Percentiles rank a stretch among this genome's conserved stretches.
These are phyloP conservation scores for Ascidia mentula DNA, from an alignment of 23 tunicate genomes.

Conservation along the genomic window DNA sequence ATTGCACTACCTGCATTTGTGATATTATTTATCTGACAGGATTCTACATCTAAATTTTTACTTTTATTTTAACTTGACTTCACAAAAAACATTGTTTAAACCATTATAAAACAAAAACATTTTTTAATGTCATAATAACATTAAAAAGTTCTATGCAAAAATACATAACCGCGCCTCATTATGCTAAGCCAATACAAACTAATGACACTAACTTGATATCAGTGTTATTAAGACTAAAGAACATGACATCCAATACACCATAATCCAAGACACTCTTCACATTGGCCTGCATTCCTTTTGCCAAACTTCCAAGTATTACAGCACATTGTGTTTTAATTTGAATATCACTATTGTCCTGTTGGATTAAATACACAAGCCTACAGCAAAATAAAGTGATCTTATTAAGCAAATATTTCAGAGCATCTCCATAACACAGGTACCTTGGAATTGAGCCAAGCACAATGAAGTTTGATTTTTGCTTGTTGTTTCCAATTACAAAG, in stretches of 20 bases:
- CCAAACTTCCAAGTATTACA: slow-evolving; percentile 81
- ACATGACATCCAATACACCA: slow-evolving; percentile 55
- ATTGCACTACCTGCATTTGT: too few species aligned
- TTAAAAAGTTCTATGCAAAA: too few species aligned
- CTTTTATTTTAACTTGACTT: too few species aligned
- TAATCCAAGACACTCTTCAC: slow-evolving; percentile 49
- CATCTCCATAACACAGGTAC: slow-evolving; percentile 8
- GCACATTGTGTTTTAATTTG: slow-evolving; percentile 63
- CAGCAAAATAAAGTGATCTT: not conserved
- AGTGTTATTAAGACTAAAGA: slow-evolving; percentile 28
- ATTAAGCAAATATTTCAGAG: not conserved
- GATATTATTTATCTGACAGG: too few species aligned
- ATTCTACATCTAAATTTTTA: too few species aligned
- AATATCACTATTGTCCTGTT: slow-evolving; percentile 38
- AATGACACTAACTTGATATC: slow-evolving; percentile 46
- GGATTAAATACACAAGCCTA: slow-evolving; percentile 49
- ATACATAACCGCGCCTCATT: too few species aligned
- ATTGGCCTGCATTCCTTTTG: slow-evolving; percentile 76
- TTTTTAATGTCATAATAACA: too few species aligned
- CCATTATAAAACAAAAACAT: not conserved
- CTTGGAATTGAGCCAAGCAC: slow-evolving; percentile 57
- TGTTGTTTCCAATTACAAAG: slow-evolving; percentile 88
- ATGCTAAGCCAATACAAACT: too few species aligned
- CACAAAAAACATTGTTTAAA: not conserved
- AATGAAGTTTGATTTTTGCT: slow-evolving; percentile 75